Conservation (phyloP, 1,140 invertebrate genomes). For the Drosophila arizonae region DNA sequence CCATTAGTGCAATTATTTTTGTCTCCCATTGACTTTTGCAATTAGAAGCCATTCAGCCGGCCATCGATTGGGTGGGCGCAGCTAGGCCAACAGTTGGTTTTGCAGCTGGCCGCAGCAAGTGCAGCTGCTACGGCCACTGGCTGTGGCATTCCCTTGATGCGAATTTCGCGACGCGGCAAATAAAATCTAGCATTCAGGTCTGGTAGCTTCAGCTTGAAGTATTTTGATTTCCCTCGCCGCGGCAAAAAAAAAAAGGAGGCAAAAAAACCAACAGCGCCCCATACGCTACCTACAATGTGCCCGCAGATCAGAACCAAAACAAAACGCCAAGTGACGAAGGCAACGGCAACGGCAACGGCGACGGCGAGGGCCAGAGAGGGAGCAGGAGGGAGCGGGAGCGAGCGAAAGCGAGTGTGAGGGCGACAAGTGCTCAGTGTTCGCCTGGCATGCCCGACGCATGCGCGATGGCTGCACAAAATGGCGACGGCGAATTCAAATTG, state of each 20-base stretch:
- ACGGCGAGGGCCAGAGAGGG: neutral
- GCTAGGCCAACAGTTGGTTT: conserved; percentile 72
- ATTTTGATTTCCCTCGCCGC: conserved; percentile 74
- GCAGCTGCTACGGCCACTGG: neutral
- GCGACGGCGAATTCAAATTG: conserved; percentile 59
- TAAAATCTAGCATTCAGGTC: conserved; percentile 73
- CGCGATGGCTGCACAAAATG: conserved; percentile 58
- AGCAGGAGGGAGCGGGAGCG: too few relatives aligned
- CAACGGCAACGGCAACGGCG: conserved; percentile 25
- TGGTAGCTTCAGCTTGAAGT: conserved; percentile 54
- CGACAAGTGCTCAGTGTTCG: conserved; percentile 5
- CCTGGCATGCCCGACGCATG: conserved; percentile 41
- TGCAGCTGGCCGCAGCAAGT: conserved; percentile 42
- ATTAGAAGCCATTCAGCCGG: conserved; percentile 64
- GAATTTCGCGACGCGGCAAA: conserved; percentile 60
- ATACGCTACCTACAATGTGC: conserved; percentile 3
- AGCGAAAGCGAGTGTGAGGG: neutral
- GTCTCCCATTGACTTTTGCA: conserved; percentile 18
- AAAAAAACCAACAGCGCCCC: conserved; percentile 48
- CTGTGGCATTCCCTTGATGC: neutral
- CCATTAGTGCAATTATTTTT: neutral
- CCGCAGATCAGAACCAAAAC: conserved; percentile 72
- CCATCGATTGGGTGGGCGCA: conserved; percentile 28
- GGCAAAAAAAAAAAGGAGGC: conserved; percentile 26
- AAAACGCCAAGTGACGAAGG: conserved; percentile 58